phyloP scores from a whole-genome alignment of 2,888 invertebrate genomes.

The Tetropium fuscum region DNA sequence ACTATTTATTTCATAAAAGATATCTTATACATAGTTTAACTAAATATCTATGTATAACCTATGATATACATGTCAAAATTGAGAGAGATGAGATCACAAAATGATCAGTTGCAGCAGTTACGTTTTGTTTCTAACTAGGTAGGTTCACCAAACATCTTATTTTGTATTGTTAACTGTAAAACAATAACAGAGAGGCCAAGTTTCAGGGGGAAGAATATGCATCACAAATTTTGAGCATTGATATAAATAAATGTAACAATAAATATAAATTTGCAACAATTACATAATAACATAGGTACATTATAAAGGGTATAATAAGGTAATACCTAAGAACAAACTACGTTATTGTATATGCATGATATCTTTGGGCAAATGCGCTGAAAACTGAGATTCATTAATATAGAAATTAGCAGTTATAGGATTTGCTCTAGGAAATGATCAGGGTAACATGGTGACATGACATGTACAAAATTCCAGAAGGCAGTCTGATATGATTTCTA shows the following conservation, averaged over 20 bases:
- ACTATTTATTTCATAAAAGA: slow-evolving; percentile 47
- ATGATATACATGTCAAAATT: slow-evolving; percentile 56
- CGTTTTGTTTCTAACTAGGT: slow-evolving; percentile 43
- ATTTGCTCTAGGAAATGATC: too few relatives aligned
- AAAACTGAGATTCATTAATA: neutral
- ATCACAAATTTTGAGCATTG: slow-evolving; percentile 47
- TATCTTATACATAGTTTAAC: slow-evolving; percentile 49
- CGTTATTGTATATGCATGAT: slow-evolving; percentile 35
- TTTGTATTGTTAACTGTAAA: slow-evolving; percentile 26
- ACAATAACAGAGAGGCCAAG: slow-evolving; percentile 33
- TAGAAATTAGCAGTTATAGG: slow-evolving; percentile 2
- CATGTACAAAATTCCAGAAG: slow-evolving; percentile 42
- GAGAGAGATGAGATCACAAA: slow-evolving; percentile 58
- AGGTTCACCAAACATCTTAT: slow-evolving; percentile 49
- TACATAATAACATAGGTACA: slow-evolving; percentile 12
- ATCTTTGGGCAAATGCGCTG: neutral
- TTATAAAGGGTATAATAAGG: too few relatives aligned
- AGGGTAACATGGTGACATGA: slow-evolving; percentile 9
- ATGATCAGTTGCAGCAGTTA: slow-evolving; percentile 45
- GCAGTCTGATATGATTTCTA: slow-evolving; percentile 58
- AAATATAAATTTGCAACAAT: slow-evolving; percentile 25
- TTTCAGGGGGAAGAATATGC: slow-evolving; percentile 47
- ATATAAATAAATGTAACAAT: slow-evolving; percentile 41
- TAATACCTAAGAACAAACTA: slow-evolving; percentile 25
- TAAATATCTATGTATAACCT: slow-evolving; percentile 53